Conservation (phyloP, 2,888 invertebrate genomes). For the Chloromyia formosa region DNA sequence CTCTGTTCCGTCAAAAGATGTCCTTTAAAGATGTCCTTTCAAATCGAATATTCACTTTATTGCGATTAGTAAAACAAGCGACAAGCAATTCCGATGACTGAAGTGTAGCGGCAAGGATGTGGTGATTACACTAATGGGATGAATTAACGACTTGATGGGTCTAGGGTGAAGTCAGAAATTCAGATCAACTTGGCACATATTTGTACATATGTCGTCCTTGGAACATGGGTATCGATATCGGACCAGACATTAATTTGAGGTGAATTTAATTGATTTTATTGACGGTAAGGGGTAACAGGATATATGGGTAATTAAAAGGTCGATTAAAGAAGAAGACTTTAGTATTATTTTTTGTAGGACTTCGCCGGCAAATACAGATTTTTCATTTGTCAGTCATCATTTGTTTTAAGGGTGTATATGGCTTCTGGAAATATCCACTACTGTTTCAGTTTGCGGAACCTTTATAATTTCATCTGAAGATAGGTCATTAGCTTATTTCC, state of each 20-base stretch:
- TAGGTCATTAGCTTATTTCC: too few species aligned
- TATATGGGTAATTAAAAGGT: slow-evolving; percentile 25
- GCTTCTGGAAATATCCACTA: too few species aligned
- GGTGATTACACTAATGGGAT: slow-evolving; percentile 38
- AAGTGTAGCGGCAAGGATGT: slow-evolving; percentile 34
- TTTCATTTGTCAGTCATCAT: too few species aligned
- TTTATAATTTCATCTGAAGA: too few species aligned
- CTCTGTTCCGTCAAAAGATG: too few species aligned
- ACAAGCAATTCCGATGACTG: slow-evolving; percentile 29
- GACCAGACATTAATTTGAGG: slow-evolving; percentile 26
- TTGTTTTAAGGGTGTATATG: too few species aligned
- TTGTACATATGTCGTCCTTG: slow-evolving; percentile 40
- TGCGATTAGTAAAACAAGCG: slow-evolving; percentile 47
- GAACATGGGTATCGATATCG: not conserved
- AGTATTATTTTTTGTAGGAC: too few species aligned
- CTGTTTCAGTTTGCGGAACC: too few species aligned
- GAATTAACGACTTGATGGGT: slow-evolving; percentile 40
- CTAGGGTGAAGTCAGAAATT: slow-evolving; percentile 26
- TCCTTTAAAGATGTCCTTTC: slow-evolving; percentile 47
- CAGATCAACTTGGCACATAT: slow-evolving; percentile 36
- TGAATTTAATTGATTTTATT: slow-evolving; percentile 29
- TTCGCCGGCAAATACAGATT: too few species aligned
- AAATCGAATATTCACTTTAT: slow-evolving; percentile 50
- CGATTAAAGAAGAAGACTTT: too few species aligned
- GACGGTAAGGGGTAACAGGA: slow-evolving; percentile 12